Conservation (phyloP, 2,113 vertebrate genomes). For the Hyperoodon ampullatus region DNA sequence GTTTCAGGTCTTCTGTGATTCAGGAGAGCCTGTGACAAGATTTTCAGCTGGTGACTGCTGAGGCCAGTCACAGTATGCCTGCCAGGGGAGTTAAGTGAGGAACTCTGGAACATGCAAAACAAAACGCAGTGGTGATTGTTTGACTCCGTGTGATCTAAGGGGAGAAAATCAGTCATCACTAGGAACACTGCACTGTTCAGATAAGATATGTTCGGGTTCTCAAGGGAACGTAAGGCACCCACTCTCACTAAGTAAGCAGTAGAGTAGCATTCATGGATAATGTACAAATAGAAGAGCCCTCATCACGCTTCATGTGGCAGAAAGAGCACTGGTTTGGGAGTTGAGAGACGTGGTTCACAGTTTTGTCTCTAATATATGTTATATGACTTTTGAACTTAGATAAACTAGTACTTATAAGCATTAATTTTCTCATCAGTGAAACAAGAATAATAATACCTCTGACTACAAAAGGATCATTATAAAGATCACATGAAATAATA, state of each 20-base stretch:
- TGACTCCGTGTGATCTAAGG: neutral
- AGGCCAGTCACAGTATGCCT: neutral
- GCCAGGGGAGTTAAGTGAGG: neutral
- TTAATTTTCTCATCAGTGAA: neutral
- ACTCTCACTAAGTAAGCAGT: neutral
- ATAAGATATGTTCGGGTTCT: neutral
- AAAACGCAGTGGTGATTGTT: neutral
- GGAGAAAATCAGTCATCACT: neutral
- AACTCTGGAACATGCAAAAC: neutral
- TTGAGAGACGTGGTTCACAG: neutral
- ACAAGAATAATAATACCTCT: neutral
- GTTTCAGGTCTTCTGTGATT: neutral
- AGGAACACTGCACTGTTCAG: neutral
- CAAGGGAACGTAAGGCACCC: neutral
- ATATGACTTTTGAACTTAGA: neutral
- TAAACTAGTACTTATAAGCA: neutral
- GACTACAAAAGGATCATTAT: neutral
- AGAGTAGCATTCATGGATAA: neutral
- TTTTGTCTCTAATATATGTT: neutral
- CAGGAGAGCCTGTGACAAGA: neutral
- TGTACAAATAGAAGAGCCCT: neutral
- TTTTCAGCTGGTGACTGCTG: neutral
- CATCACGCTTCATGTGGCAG: neutral
- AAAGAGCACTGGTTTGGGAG: accelerated
- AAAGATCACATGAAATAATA: neutral